Evolutionary conservation across 2,888 invertebrate species (phyloP), one percentile per base, ranked within the genome.

Genomic region (Philopedon plagiatum): DNA sequence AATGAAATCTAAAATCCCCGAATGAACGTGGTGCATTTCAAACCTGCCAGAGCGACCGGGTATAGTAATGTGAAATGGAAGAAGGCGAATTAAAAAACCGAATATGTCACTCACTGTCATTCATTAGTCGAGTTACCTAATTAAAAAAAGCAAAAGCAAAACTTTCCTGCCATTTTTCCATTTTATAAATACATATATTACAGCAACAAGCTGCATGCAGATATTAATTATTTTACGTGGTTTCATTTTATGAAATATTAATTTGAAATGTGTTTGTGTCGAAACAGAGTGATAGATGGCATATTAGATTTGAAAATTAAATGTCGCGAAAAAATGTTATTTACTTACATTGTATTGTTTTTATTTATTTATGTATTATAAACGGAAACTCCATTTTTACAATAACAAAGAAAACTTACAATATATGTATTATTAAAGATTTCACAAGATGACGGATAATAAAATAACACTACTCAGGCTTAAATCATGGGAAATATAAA

Each of bases 81-180:
- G 19, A 44, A 44, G 21, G 26, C 11, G 39, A 66, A 66, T 58
- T 66, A 58, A 65, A 66, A 66, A 66, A 58, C 66, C 26, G 66
- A 66, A 66, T 54, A 46, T 46, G 66, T 58, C 66, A 66, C 29
- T 66, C 66, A 66, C 57, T 39, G 66, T 66, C 39, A 34, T 56
- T 39, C 58, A 56, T 66, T 66, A 57, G 58, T 56, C 66, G 46
- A 57, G 41, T 68, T 51, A 37, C 29, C 8, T 61, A 61, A 60
- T 68, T 49, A 32, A 39, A 61, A 68, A 67, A 67, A 51, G 41
- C 13, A 26, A 51, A 51, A 18, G n/a, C 26, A 11, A 15, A 29
- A 15, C 13, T 58, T 34, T 18, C 7, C 18, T 44, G 41, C 41
- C 7, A 15, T 44, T 44, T 51, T 23, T 23, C 23, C 51, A 15